These are phyloP conservation scores for Temnothorax longispinosus DNA, from an alignment of 1,140 invertebrate genomes.

Conservation along the genomic window DNA sequence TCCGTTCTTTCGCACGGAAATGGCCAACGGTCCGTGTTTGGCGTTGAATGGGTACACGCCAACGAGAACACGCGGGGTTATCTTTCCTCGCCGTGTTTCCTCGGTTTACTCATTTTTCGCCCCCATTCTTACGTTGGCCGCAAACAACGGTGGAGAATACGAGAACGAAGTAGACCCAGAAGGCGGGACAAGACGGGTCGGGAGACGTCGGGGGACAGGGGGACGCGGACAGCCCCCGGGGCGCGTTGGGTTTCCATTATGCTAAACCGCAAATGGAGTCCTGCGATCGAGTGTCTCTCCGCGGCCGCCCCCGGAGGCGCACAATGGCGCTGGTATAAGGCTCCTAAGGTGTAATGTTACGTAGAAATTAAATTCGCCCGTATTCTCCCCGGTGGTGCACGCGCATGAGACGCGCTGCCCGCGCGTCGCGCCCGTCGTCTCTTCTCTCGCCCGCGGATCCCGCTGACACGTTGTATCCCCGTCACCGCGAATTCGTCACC, in stretches of 20 bases:
- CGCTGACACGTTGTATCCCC: slow-evolving; percentile 58
- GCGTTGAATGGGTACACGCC: slow-evolving; percentile 19
- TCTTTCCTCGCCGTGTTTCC: slow-evolving; percentile 54
- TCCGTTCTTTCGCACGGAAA: not conserved
- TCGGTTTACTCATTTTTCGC: slow-evolving; percentile 68
- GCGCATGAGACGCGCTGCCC: slow-evolving; percentile 35
- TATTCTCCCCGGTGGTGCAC: slow-evolving; percentile 43
- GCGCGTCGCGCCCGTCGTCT: not conserved
- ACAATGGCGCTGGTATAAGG: slow-evolving; percentile 81
- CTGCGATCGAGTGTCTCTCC: slow-evolving; percentile 85
- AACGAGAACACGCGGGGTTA: slow-evolving; percentile 25
- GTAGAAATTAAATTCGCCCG: slow-evolving; percentile 84
- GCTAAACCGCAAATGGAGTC: slow-evolving; percentile 86
- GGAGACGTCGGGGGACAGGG: slow-evolving; percentile 58
- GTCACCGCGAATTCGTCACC: slow-evolving; percentile 70
- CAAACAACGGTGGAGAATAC: slow-evolving; percentile 44
- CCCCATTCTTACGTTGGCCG: slow-evolving; percentile 34
- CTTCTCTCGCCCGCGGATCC: slow-evolving; percentile 40
- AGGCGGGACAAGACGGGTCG: slow-evolving; percentile 58
- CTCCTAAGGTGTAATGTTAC: slow-evolving; percentile 85
- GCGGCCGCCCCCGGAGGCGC: slow-evolving; percentile 70
- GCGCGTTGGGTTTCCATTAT: slow-evolving; percentile 86
- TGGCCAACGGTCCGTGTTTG: slow-evolving; percentile 29
- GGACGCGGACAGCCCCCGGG: slow-evolving; percentile 74
- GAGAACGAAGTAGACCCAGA: slow-evolving; percentile 57